Evolutionary conservation across 2,888 invertebrate genomes (phyloP).

Genomic region (Tuberolachnus salignus): DNA sequence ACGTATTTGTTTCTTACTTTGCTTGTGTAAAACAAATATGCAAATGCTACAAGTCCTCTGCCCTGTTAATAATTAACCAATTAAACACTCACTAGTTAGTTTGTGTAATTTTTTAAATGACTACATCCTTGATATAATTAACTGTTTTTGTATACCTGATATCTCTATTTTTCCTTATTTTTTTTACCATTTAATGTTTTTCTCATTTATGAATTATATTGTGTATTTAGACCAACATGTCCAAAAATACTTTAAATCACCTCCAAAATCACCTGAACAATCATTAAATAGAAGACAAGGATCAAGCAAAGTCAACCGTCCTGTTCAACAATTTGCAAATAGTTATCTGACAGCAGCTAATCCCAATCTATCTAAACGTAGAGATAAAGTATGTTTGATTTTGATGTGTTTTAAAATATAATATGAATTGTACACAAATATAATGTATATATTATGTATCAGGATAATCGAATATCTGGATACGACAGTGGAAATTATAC

Average conservation of each 20-base stretch:
- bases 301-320: constrained; percentile 44
- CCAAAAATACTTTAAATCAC: constrained; percentile 54
- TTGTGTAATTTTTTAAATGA: constrained; percentile 3
- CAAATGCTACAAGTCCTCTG: no score
- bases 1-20: no score
- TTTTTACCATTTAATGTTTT: not conserved
- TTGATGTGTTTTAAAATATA: not conserved
- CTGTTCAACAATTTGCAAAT: constrained; percentile 42
- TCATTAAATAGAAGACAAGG: constrained; percentile 40
- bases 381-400: constrained; percentile 43
- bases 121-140: not conserved
- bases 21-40: no score
- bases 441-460: not conserved
- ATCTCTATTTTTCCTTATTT: not conserved
- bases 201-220: constrained; percentile 2
- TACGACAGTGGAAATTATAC: constrained; percentile 54
- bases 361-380: constrained; percentile 49
- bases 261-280: constrained; percentile 51
- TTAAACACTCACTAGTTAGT: not conserved
- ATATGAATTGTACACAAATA: not conserved
- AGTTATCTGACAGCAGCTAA: constrained; percentile 45
- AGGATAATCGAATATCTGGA: constrained; percentile 46
- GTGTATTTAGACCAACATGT: constrained; percentile 50
- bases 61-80: no score
- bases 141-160: no score